phyloP scores from a whole-genome alignment of 2,113 vertebrate genomes.

The Cepphus grylle region DNA sequence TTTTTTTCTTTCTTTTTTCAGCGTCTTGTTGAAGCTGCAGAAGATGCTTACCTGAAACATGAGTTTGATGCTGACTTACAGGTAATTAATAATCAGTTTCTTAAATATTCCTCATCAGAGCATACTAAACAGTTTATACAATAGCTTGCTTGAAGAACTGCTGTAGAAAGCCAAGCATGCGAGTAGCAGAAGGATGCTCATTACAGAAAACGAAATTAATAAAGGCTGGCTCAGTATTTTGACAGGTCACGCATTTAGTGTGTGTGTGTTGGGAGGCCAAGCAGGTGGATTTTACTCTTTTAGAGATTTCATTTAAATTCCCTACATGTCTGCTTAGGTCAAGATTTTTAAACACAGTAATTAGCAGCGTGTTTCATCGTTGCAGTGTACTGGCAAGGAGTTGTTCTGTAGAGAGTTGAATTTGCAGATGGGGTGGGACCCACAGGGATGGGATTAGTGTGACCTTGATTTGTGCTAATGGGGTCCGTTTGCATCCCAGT shows the following conservation, averaged over 20 bases:
- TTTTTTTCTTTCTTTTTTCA: slow-evolving; percentile 46
- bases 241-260: neutral
- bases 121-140: neutral
- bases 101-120: neutral
- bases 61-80: slow-evolving; percentile 93
- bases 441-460: neutral
- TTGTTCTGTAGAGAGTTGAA: neutral
- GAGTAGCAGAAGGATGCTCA: neutral
- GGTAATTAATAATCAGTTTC: slow-evolving; percentile 72
- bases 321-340: neutral
- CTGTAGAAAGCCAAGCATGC: neutral
- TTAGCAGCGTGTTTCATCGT: neutral
- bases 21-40: slow-evolving; percentile 95
- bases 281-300: neutral
- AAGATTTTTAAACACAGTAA: neutral
- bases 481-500: neutral
- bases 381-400: neutral
- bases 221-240: neutral
- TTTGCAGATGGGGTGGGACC: neutral
- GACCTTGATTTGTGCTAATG: neutral
- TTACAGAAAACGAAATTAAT: neutral
- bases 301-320: neutral
- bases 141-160: neutral
- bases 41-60: slow-evolving; percentile 95
- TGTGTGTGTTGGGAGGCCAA: neutral